phyloP scores from a whole-genome alignment of 37 sponge, comb jelly and placozoan genomes.

The Eunapius fragilis region DNA sequence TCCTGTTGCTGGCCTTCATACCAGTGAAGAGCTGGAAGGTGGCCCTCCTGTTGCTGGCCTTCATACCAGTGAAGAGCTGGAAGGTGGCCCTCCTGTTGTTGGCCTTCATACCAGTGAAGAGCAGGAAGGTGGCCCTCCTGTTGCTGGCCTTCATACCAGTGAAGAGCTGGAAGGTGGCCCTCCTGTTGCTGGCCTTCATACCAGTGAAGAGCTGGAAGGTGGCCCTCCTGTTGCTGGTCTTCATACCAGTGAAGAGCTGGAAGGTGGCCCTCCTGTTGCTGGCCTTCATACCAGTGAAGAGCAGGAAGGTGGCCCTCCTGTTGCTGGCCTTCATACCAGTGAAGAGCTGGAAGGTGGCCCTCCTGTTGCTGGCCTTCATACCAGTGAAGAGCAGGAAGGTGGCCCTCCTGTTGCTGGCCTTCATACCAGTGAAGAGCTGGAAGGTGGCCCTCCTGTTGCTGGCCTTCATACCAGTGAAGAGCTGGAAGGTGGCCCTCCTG shows the following conservation, averaged over 20 bases:
- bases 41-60: constrained; percentile 59
- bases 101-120: constrained; percentile 46
- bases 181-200: constrained; percentile 60
- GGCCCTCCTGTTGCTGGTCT: constrained; percentile 61
- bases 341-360: constrained; percentile 56
- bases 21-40: constrained; percentile 58
- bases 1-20: constrained; percentile 60
- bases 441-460: constrained; percentile 68
- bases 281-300: constrained; percentile 46
- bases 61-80: constrained; percentile 55
- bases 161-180: constrained; percentile 56
- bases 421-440: constrained; percentile 55
- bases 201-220: constrained; percentile 58
- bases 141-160: constrained; percentile 57
- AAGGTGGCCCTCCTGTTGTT: constrained; percentile 66
- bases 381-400: constrained; percentile 56
- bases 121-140: constrained; percentile 61
- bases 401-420: constrained; percentile 59
- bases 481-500: constrained; percentile 62
- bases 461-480: constrained; percentile 46
- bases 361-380: constrained; percentile 60
- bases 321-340: constrained; percentile 57
- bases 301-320: constrained; percentile 61
- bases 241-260: constrained; percentile 55
- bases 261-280: constrained; percentile 68